Evolutionary conservation across 1,140 invertebrate genomes (phyloP), one percentile per base, ranked within the genome.

Genomic region (Musca domestica): DNA sequence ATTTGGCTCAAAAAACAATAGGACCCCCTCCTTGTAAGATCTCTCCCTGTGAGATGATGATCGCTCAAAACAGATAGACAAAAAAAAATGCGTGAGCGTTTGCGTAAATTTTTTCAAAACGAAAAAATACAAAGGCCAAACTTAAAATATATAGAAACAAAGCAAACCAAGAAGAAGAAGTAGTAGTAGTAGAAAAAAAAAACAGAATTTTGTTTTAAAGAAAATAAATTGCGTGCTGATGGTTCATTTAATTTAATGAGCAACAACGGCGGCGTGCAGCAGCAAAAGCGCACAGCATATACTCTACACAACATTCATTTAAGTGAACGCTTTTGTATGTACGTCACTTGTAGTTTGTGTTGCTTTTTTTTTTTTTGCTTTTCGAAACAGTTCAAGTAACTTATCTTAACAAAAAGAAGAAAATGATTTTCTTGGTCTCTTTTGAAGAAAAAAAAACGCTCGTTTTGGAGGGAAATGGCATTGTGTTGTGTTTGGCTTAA

Each of bases 171-270:
- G n/a, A n/a, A n/a, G 6, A 58, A 58, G 5, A 58, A 23, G 22
- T 58, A 20, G 20, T n/a, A 63, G 15, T 19, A 17, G 15, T 63
- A 64, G 15, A 7, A 47, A 41, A 64, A 64, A 64, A 64, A 56
- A 4, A 56, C 20, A 58, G 54, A 51, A 51, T 20, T 20, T 58
- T 23, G 25, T 23, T 58, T 27, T 58, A 27, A 58, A 58, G 54
- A 75, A 78, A 78, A 78, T 78, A 78, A 78, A 78, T 78, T 78
- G 76, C 76, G 76, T 78, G 76, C 76, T 78, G 76, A 78, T 78
- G 76, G 76, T 75, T 78, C 76, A 78, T 78, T 78, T 78, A 78
- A 78, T 78, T 78, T 78, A 78, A 78, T 78, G 76, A 78, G 76
- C 76, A 74, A 76, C 34, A 41, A 41, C 34, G 34, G 34, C 76